These are phyloP conservation scores for Abscondita cerata DNA, from an alignment of 2,888 invertebrate genomes.

Conservation along the genomic window DNA sequence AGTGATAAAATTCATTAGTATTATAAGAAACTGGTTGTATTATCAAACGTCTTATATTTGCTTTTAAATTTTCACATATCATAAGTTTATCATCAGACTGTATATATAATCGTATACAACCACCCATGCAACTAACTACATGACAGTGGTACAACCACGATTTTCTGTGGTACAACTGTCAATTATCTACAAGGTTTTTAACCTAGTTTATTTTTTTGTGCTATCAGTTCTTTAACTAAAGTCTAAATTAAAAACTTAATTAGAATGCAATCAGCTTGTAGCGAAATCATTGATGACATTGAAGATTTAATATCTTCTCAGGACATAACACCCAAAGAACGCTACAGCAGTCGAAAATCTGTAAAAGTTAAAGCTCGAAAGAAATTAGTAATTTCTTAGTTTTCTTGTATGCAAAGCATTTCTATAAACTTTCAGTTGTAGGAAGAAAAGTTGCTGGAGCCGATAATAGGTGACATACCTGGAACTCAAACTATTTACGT, in stretches of 20 bases:
- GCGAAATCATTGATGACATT: constrained; percentile 80
- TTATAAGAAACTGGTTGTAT: no score
- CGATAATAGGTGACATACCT: constrained; percentile 57
- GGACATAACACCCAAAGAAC: constrained; percentile 79
- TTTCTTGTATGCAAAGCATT: neutral
- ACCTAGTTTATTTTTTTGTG: neutral
- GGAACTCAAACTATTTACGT: constrained; percentile 85
- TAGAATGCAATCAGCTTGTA: constrained; percentile 55
- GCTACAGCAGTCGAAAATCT: constrained; percentile 74
- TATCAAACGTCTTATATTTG: neutral
- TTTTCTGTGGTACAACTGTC: no score
- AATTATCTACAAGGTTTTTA: no score
- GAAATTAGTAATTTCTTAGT: constrained; percentile 22
- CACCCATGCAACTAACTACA: no score
- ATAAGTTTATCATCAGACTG: no score
- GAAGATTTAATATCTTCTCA: constrained; percentile 84
- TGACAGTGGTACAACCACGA: no score
- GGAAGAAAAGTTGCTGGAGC: constrained; percentile 34
- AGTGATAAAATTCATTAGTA: no score
- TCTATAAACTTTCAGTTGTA: neutral
- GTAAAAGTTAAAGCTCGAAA: constrained; percentile 72
- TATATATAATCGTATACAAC: no score
- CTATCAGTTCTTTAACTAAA: no score
- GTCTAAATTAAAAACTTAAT: constrained; percentile 5
- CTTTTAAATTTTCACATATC: no score